Conservation (phyloP, 2,113 vertebrate species). For the Ciconia boyciana region DNA sequence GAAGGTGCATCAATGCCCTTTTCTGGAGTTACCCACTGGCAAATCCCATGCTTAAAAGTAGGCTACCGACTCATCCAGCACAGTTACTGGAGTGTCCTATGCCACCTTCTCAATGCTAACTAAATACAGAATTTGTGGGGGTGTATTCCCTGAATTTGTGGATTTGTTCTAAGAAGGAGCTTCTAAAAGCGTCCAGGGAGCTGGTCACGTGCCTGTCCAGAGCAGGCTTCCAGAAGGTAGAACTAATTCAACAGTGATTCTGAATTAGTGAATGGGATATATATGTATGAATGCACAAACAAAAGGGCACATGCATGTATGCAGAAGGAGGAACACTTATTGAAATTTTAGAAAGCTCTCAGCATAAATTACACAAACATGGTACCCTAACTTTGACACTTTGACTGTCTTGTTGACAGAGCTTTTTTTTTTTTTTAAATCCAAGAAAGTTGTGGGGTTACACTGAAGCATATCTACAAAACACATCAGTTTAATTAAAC, state of each 20-base stretch:
- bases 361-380: neutral
- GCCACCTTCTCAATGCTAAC: neutral
- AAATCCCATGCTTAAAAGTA: neutral
- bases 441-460: neutral
- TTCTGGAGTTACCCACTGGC: neutral
- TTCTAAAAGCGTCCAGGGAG: neutral
- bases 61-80: neutral
- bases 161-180: neutral
- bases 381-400: neutral
- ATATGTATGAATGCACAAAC: neutral
- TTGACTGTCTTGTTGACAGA: neutral
- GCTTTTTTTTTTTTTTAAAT: neutral
- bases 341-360: neutral
- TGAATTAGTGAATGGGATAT: neutral
- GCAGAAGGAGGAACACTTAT: neutral
- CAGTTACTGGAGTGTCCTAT: neutral
- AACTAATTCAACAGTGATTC: neutral
- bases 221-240: neutral
- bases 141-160: neutral
- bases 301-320: rapidly evolving
- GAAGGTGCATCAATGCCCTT: neutral
- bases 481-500: neutral
- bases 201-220: neutral
- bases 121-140: neutral
- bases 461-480: neutral